phyloP scores from a whole-genome alignment of 1,140 invertebrate genomes.

The Leptoteleia sp. region DNA sequence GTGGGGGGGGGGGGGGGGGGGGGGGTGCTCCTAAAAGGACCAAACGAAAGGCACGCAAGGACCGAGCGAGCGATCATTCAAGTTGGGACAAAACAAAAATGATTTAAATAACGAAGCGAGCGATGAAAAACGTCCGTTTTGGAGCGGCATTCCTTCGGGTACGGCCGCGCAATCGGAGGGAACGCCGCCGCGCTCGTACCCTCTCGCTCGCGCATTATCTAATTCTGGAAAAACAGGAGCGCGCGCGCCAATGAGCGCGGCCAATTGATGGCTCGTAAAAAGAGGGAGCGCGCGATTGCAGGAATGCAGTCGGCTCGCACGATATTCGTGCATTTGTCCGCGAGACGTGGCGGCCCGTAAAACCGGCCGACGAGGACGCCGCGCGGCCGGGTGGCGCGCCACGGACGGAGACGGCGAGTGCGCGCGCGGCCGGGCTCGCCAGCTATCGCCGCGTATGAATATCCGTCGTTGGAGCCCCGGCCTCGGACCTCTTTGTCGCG shows the following conservation, averaged over 20 bases:
- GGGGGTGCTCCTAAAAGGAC: too few relatives aligned
- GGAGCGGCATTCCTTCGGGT: neutral
- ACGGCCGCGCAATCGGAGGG: too few relatives aligned
- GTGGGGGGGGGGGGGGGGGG: too few relatives aligned
- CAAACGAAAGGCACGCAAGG: too few relatives aligned
- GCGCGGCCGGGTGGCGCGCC: neutral
- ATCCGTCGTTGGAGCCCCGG: too few relatives aligned
- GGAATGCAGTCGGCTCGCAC: constrained; percentile 47
- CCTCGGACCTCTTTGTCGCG: too few relatives aligned
- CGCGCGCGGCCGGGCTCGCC: too few relatives aligned
- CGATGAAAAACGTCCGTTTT: neutral
- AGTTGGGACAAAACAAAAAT: too few relatives aligned
- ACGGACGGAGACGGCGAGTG: neutral
- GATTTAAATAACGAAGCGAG: too few relatives aligned
- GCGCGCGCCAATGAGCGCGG: constrained; percentile 24
- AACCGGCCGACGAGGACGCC: constrained; percentile 20
- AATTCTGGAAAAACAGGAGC: constrained; percentile 42
- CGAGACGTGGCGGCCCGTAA: constrained; percentile 33
- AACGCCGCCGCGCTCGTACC: neutral
- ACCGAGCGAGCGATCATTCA: too few relatives aligned
- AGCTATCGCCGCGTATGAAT: too few relatives aligned
- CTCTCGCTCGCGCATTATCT: constrained; percentile 16
- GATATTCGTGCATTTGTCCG: constrained; percentile 49
- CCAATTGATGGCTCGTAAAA: constrained; percentile 38
- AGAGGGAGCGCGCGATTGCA: constrained; percentile 39